phyloP scores from a whole-genome alignment of 1,140 invertebrate species.

The Grapholita molesta region DNA sequence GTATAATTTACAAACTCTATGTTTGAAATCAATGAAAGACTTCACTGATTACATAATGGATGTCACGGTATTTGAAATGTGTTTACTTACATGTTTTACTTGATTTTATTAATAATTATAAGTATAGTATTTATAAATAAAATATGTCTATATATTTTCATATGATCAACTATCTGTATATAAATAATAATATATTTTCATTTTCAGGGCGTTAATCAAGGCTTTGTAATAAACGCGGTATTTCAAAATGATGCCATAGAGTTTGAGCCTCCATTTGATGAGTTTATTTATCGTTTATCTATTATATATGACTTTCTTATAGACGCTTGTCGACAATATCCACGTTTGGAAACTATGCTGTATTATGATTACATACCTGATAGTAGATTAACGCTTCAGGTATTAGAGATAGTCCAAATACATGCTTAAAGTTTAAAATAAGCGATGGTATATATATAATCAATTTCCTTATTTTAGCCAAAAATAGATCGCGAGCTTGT shows the following conservation, averaged over 20 bases:
- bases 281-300: conserved; percentile 84
- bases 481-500: conserved; percentile 83
- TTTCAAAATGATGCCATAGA: conserved; percentile 83
- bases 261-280: conserved; percentile 90
- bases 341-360: conserved; percentile 85
- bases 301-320: conserved; percentile 86
- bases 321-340: conserved; percentile 82
- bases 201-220: conserved; percentile 82
- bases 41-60: conserved; percentile 88
- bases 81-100: not conserved
- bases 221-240: conserved; percentile 86
- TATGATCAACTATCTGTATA: too few species aligned
- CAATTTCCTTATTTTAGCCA: conserved; percentile 72
- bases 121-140: too few species aligned
- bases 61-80: conserved; percentile 81
- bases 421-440: not conserved
- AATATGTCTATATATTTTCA: too few species aligned
- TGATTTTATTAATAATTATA: too few species aligned
- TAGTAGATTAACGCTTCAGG: conserved; percentile 44
- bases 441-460: too few species aligned
- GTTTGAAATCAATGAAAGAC: conserved; percentile 87
- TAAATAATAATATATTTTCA: not conserved
- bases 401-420: conserved; percentile 20
- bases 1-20: conserved; percentile 88
- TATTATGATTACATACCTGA: conserved; percentile 79